Evolutionary conservation across 64 coral and sea anemone genomes (phyloP).

Genomic region (Cladopsammia gracilis): DNA sequence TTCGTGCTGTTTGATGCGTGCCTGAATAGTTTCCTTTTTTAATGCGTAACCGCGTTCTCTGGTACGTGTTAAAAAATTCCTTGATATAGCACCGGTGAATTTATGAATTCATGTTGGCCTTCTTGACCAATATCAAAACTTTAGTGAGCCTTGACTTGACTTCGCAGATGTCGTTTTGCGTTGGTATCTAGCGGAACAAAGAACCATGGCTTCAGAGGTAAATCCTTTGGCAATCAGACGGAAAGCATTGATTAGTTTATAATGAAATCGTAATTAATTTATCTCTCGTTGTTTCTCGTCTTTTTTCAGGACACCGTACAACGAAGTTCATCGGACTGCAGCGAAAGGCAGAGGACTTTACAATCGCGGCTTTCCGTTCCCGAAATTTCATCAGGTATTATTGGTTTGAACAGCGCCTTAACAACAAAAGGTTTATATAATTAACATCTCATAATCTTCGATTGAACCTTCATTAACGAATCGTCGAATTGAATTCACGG

Average conservation of each 20-base stretch:
- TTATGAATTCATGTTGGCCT: constrained; percentile 25
- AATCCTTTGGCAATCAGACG: background rate
- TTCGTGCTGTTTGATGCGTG: constrained; percentile 14
- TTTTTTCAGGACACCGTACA: constrained; percentile 41
- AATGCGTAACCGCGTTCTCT: background rate
- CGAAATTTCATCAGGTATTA: constrained; percentile 70
- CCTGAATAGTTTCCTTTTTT: background rate
- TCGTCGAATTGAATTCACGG: no score
- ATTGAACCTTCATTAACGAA: background rate
- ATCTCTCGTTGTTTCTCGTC: background rate
- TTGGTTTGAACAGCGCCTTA: background rate
- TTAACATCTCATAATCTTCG: background rate
- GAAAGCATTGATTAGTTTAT: background rate
- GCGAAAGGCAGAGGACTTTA: constrained; percentile 45
- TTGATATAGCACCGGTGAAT: constrained; percentile 5
- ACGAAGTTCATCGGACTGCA: constrained; percentile 72
- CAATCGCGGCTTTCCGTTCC: constrained; percentile 59
- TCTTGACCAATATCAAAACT: background rate
- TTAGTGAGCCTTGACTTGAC: background rate
- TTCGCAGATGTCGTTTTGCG: background rate
- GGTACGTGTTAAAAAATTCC: constrained; percentile 37
- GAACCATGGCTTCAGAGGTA: constrained; percentile 34
- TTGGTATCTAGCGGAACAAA: constrained; percentile 30
- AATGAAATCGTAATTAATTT: background rate
- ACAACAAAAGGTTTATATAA: background rate